Percentiles rank a stretch among this genome's conserved stretches.
Conservation (phyloP, 2,113 vertebrate species). For the Syngnathus scovelli region DNA sequence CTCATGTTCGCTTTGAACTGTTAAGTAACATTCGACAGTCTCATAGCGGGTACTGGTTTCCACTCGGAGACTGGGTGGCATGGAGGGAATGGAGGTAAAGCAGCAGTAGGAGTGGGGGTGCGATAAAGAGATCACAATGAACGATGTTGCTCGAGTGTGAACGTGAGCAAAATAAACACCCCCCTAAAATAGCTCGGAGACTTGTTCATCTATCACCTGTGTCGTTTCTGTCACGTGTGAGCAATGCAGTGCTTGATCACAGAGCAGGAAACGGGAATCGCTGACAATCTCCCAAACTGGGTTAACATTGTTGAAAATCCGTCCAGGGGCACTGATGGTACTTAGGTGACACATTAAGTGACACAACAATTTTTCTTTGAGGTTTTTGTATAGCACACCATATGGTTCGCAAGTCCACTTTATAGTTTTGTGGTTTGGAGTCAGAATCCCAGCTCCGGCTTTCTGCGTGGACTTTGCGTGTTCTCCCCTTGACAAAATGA, state of each 20-base stretch:
- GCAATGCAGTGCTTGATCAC: slow-evolving; percentile 22
- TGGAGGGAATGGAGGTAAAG: slow-evolving; percentile 33
- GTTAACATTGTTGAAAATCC: slow-evolving; percentile 20
- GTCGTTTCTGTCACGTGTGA: slow-evolving; percentile 48
- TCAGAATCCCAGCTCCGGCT: no score
- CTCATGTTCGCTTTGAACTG: slow-evolving; percentile 1
- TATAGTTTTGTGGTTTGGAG: no score
- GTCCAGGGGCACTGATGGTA: background rate
- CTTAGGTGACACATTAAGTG: slow-evolving; percentile 14
- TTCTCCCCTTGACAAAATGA: no score
- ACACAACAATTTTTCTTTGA: background rate
- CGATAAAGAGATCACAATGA: slow-evolving; percentile 61
- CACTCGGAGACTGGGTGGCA: slow-evolving; percentile 24
- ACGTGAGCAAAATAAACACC: slow-evolving; percentile 51
- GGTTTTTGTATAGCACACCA: background rate
- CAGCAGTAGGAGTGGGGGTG: slow-evolving; percentile 40
- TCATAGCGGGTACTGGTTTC: background rate
- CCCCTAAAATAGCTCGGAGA: slow-evolving; percentile 56
- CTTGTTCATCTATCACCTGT: slow-evolving; percentile 28
- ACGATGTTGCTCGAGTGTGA: slow-evolving; percentile 51
- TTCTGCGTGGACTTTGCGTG: no score
- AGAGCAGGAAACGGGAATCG: slow-evolving; percentile 20
- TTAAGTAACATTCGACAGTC: background rate
- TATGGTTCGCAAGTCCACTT: no score
- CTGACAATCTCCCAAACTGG: slow-evolving; percentile 2